phyloP scores from a whole-genome alignment of 2,113 vertebrate genomes.

The Eptesicus fuscus region DNA sequence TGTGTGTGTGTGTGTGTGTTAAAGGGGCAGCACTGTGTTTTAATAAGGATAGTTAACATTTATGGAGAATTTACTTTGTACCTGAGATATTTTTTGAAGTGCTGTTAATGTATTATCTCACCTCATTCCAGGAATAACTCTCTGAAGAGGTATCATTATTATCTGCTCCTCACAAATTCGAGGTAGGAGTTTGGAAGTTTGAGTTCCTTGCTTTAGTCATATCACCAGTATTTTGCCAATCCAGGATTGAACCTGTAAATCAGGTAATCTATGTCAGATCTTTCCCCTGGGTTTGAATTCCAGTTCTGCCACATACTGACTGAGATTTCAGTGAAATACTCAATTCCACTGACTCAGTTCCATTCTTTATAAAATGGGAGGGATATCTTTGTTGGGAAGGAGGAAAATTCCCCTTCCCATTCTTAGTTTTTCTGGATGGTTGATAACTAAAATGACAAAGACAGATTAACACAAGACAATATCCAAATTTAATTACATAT shows the following conservation, averaged over 20 bases:
- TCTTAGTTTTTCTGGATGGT: neutral
- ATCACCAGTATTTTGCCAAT: accelerated
- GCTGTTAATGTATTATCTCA: neutral
- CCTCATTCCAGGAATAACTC: neutral
- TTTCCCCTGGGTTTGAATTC: neutral
- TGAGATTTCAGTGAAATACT: neutral
- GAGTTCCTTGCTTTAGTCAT: neutral
- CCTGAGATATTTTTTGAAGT: neutral
- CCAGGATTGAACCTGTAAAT: neutral
- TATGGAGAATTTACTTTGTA: neutral
- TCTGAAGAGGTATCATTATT: neutral
- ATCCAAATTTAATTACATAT: neutral
- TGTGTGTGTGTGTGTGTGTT: neutral
- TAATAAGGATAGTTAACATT: neutral
- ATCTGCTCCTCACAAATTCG: neutral
- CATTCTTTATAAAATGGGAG: neutral
- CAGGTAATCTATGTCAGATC: neutral
- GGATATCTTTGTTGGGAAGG: neutral
- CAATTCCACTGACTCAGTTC: neutral
- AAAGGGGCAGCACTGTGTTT: neutral
- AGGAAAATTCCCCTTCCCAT: neutral
- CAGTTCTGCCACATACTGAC: neutral
- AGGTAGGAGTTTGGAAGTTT: neutral
- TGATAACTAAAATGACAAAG: neutral
- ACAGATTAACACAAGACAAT: neutral